Conservation (phyloP, 1,140 invertebrate species). For the Campoletis sonorensis region DNA sequence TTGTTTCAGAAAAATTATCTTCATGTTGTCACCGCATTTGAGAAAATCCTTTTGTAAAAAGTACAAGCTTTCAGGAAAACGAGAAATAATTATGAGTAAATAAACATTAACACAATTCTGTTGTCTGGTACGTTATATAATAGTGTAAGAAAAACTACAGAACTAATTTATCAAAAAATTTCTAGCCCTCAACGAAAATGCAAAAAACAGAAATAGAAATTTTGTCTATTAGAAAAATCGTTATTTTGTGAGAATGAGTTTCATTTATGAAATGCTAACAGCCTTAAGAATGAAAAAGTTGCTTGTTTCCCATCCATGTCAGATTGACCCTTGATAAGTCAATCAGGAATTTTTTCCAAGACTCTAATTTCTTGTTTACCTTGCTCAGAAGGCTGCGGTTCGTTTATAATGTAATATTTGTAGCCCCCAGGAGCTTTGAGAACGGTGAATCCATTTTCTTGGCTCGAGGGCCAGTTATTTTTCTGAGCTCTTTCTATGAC, state of each 20-base stretch:
- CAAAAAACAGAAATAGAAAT: too few species aligned
- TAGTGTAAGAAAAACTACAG: too few species aligned
- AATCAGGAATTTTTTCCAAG: not conserved
- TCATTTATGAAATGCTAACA: too few species aligned
- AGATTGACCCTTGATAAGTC: not conserved
- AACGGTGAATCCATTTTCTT: constrained; percentile 78
- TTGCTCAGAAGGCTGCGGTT: constrained; percentile 80
- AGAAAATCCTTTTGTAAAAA: constrained; percentile 35
- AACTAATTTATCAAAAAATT: too few species aligned
- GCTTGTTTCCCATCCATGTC: not conserved
- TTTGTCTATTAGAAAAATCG: too few species aligned
- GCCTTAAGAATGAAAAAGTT: not conserved
- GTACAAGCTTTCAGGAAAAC: constrained; percentile 13
- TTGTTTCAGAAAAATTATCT: constrained; percentile 11
- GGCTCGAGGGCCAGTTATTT: constrained; percentile 81
- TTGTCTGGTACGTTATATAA: too few species aligned
- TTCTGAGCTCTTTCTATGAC: constrained; percentile 84
- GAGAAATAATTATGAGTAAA: not conserved
- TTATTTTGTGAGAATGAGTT: too few species aligned
- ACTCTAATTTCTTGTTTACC: constrained; percentile 69
- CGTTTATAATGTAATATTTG: constrained; percentile 88
- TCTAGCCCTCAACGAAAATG: too few species aligned
- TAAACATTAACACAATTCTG: too few species aligned
- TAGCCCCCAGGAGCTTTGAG: constrained; percentile 94
- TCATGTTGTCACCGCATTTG: not conserved